Evolutionary conservation across 2,113 vertebrate species (phyloP).

Genomic region (Micromys minutus): DNA sequence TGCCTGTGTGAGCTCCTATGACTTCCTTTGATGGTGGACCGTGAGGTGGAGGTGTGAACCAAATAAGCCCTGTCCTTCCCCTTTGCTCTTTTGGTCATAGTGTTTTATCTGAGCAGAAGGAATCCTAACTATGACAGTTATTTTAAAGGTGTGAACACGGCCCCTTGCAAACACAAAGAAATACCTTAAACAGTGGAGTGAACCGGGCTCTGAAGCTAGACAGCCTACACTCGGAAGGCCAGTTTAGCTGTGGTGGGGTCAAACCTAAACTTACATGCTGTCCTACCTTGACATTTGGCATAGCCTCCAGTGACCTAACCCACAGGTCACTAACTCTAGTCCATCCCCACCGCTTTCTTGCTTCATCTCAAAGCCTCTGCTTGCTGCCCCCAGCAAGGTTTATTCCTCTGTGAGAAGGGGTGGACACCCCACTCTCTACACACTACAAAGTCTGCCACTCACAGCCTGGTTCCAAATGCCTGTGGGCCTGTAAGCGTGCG

Average conservation of each 20-base stretch:
- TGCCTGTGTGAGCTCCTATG: too few species aligned
- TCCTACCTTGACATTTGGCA: neutral
- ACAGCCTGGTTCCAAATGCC: neutral
- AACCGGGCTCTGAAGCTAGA: neutral
- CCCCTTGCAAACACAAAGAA: neutral
- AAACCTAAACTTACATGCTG: neutral
- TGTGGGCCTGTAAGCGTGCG: neutral
- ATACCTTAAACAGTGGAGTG: neutral
- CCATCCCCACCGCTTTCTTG: too few species aligned
- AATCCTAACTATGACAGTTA: neutral
- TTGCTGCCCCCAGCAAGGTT: neutral
- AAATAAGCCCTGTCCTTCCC: neutral
- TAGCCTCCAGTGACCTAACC: neutral
- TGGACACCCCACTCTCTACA: neutral
- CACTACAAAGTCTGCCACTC: neutral
- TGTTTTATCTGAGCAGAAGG: neutral
- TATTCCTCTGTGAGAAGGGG: neutral
- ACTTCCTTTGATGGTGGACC: neutral
- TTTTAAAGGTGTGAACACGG: neutral
- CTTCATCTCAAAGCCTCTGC: neutral
- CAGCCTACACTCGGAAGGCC: neutral
- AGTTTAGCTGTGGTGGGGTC: neutral
- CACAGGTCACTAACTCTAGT: neutral
- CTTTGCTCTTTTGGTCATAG: neutral
- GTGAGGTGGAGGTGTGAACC: neutral